Percentiles rank a stretch among this genome's conserved stretches.
These are phyloP conservation scores for Prunella himalayana DNA, from an alignment of 2,113 vertebrate genomes.

Conservation along the genomic window DNA sequence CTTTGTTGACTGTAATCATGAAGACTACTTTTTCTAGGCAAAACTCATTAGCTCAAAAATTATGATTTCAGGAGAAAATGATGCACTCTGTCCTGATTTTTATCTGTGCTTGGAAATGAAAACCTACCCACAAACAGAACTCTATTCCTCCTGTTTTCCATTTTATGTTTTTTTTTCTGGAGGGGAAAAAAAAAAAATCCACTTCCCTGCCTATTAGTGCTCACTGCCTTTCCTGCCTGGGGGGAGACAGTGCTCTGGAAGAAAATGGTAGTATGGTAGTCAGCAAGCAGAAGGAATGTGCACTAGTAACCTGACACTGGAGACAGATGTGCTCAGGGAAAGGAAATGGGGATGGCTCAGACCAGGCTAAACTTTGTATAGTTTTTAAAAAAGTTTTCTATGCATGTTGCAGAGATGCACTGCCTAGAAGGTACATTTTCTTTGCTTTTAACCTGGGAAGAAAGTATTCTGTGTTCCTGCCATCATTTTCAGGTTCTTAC, in stretches of 20 bases:
- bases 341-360: background rate
- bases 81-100: background rate
- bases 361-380: background rate
- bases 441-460: background rate
- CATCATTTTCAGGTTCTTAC: background rate
- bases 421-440: background rate
- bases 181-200: background rate
- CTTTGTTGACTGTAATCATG: background rate
- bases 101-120: background rate
- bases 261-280: background rate
- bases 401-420: background rate
- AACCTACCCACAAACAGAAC: background rate
- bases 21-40: background rate
- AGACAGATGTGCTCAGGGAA: background rate
- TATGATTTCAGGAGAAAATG: background rate
- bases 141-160: background rate
- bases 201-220: background rate
- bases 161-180: background rate
- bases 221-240: background rate
- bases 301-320: slow-evolving; percentile 28
- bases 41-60: background rate
- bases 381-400: background rate
- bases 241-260: background rate
- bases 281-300: background rate
- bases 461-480: background rate